Evolutionary conservation across 2,797 vertebrate species (phyloP).

Genomic region (Coluber constrictor): DNA sequence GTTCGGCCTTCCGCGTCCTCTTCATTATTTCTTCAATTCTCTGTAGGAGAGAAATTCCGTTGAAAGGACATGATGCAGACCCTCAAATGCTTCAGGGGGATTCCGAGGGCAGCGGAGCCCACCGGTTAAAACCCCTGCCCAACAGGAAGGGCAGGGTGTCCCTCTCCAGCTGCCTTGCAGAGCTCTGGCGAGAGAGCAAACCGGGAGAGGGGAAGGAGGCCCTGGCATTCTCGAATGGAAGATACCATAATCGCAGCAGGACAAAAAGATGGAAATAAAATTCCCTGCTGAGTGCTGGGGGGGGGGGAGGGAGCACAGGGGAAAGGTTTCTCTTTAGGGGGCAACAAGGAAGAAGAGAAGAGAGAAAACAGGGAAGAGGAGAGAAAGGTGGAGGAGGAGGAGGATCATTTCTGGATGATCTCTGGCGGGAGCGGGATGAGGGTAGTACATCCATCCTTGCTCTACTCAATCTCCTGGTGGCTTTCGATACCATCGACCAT

Average conservation of each 20-base stretch:
- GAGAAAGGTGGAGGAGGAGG: too few relatives aligned
- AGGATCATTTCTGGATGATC: too few relatives aligned
- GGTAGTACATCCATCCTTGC: too few relatives aligned
- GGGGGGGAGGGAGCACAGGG: accelerated
- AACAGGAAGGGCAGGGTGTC: neutral
- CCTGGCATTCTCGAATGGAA: neutral
- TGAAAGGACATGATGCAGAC: neutral
- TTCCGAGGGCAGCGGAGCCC: neutral
- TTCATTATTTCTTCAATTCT: conserved; percentile 97
- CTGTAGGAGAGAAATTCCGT: conserved; percentile 59
- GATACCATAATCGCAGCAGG: too few relatives aligned
- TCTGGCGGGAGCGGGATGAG: too few relatives aligned
- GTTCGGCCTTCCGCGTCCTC: conserved; percentile 86
- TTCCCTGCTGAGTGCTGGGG: neutral
- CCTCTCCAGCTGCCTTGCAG: too few relatives aligned
- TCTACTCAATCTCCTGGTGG: too few relatives aligned
- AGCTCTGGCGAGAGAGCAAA: neutral
- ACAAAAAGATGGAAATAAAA: neutral
- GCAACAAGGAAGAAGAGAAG: neutral
- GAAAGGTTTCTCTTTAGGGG: neutral
- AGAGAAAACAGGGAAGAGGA: accelerated
- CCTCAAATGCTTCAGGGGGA: neutral
- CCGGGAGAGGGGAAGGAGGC: neutral
- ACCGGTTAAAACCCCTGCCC: too few relatives aligned
- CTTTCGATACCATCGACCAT: too few relatives aligned